Evolutionary conservation across 2,113 vertebrate genomes (phyloP), one percentile per base, ranked within the genome.

Genomic region (Phylloscopus trochilus): DNA sequence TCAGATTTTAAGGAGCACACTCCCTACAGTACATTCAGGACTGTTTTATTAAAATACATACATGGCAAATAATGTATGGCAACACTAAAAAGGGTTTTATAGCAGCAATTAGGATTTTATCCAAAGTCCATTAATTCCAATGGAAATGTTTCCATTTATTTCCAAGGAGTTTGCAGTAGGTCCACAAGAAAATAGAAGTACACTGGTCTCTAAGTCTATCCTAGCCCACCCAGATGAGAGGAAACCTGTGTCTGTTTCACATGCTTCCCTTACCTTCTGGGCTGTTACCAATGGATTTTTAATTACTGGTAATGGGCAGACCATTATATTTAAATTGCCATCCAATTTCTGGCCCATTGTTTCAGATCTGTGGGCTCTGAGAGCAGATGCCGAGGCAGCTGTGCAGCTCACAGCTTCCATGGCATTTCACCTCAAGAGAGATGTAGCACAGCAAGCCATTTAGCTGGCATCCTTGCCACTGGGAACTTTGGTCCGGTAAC

Each of bases 71-170:
- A 95, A 96, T 44, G 79, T 92, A 95, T 86, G 51, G 81, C 56
- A 81, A 80, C 63, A 68, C 62, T 76, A 87, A 87, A 91, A 92
- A 87, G 43, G 30, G 22, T 66, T 93, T 96, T 90, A 92, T 76
- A 93, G 73, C 33, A n/a, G 78, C 72, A 94, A 86, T 90, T 96
- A 83, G 93, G 91, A 96, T 85, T 80, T 86, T 66, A 79, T 93
- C 92, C 91, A 94, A 96, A 94, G 60, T 60, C 92, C 59, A 88
- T 91, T 91, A 92, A 88, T 56, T 74, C 63, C 66, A 89, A 5
- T 49, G 58, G 62, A 72, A 84, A 88, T 15, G 8, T 35, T 85
- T 87, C 33, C 53, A 72, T 78, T 75, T 68, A 81, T 91, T 96
- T 90, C 79, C 70, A 67, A 67, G 12, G 64, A 83, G 33, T 47